Evolutionary conservation across 2,888 invertebrate species (phyloP).

Genomic region (Ochropleura plecta): DNA sequence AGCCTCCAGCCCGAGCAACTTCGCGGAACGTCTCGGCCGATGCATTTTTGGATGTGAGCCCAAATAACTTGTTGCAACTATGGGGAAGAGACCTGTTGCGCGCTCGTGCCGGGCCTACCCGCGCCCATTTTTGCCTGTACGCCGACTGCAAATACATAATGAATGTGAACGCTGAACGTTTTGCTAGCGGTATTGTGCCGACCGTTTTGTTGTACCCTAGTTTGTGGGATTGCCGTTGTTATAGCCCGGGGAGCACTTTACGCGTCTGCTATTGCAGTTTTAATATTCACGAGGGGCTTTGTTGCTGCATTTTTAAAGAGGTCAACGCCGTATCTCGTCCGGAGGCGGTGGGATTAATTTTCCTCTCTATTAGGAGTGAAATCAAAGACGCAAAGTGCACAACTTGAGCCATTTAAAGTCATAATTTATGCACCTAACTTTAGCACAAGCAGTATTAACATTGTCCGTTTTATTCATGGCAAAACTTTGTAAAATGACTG

Average conservation of each 20-base stretch:
- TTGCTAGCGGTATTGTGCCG: constrained; percentile 79
- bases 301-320: constrained; percentile 68
- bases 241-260: constrained; percentile 76
- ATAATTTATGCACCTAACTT: constrained; percentile 4
- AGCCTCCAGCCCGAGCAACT: constrained; percentile 74
- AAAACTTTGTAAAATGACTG: neutral
- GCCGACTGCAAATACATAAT: constrained; percentile 87
- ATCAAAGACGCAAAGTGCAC: constrained; percentile 37
- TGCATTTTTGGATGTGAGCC: constrained; percentile 90
- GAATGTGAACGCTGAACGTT: constrained; percentile 84
- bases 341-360: constrained; percentile 47
- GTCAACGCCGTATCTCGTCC: constrained; percentile 49
- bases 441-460: neutral
- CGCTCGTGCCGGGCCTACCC: constrained; percentile 78
- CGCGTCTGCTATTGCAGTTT: constrained; percentile 71
- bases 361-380: constrained; percentile 46
- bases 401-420: constrained; percentile 25
- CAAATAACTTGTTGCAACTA: constrained; percentile 89
- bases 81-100: constrained; percentile 86
- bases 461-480: neutral
- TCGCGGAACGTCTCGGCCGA: constrained; percentile 81
- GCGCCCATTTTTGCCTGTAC: constrained; percentile 84
- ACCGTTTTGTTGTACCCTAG: constrained; percentile 77
- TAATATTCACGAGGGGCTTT: constrained; percentile 73
- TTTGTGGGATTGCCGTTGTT: constrained; percentile 74